Percentiles rank a stretch among this genome's conserved stretches.
Evolutionary conservation across 2,888 invertebrate genomes (phyloP).

Genomic region (Tachystola acroxantha): DNA sequence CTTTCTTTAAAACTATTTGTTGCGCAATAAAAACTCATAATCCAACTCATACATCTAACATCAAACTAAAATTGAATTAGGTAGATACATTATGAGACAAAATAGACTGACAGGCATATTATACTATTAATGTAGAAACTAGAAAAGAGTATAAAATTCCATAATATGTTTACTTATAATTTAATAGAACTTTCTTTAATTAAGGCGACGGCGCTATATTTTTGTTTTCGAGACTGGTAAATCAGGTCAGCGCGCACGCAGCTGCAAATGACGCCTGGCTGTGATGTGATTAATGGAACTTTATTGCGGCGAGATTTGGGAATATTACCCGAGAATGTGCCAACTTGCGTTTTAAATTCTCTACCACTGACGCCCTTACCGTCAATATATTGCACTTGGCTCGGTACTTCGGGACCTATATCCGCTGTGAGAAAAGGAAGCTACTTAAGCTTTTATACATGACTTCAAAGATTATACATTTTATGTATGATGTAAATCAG

Average conservation of each 20-base stretch:
- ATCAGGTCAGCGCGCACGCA: constrained; percentile 18
- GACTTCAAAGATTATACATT: too few relatives aligned
- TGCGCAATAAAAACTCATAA: too few relatives aligned
- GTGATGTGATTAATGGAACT: constrained; percentile 16
- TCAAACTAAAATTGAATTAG: too few relatives aligned
- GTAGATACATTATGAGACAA: too few relatives aligned
- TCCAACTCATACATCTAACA: too few relatives aligned
- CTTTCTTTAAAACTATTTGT: too few relatives aligned
- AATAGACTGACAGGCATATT: too few relatives aligned
- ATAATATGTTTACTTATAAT: neutral
- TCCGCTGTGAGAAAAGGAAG: neutral
- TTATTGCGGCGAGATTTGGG: constrained; percentile 24
- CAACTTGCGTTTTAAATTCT: constrained; percentile 2
- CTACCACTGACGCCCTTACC: neutral
- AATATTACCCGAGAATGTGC: constrained; percentile 21
- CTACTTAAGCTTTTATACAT: too few relatives aligned
- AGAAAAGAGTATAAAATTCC: too few relatives aligned
- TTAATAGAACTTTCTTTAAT: too few relatives aligned
- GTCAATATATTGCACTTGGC: constrained; percentile 1
- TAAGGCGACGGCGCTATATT: neutral
- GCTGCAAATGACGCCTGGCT: constrained; percentile 12
- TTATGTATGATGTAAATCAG: constrained; percentile 5
- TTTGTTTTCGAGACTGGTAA: constrained; percentile 11
- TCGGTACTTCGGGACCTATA: too few relatives aligned
- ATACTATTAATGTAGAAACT: too few relatives aligned